Conservation (phyloP, 2,113 vertebrate genomes). For the Oncorhynchus clarkii region DNA sequence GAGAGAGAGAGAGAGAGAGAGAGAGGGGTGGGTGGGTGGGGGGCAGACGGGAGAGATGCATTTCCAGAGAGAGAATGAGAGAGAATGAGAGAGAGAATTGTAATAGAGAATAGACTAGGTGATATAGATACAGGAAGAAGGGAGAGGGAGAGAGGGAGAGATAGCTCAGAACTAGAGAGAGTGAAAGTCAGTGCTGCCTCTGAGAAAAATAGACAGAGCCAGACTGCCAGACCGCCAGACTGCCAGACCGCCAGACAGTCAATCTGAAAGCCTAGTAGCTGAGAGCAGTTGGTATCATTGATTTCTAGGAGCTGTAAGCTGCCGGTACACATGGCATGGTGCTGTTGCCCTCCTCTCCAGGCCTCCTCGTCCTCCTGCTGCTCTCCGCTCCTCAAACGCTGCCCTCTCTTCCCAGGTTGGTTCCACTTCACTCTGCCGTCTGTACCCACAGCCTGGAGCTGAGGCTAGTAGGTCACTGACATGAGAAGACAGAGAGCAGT, state of each 20-base stretch:
- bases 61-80: conserved; percentile 21
- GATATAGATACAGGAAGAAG: not conserved
- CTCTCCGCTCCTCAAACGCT: conserved; percentile 67
- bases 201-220: too few species aligned
- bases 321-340: conserved; percentile 70
- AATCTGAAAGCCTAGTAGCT: too few species aligned
- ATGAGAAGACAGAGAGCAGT: conserved; percentile 52
- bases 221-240: not conserved
- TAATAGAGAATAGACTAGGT: not conserved
- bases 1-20: too few species aligned
- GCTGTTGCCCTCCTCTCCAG: conserved; percentile 69
- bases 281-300: conserved; percentile 48
- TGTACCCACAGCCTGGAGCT: conserved; percentile 7
- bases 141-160: conserved; percentile 15
- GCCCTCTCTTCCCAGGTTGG: conserved; percentile 79
- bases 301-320: conserved; percentile 60
- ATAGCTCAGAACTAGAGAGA: conserved; percentile 4
- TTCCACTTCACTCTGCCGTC: conserved; percentile 55
- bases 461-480: conserved; percentile 24
- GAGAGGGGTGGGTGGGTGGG: too few species aligned
- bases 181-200: not conserved
- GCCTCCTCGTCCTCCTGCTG: conserved; percentile 63
- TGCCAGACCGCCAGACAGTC: not conserved
- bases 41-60: conserved; percentile 54
- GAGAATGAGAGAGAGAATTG: conserved; percentile 24